These are phyloP conservation scores for Actinostola sp. DNA, from an alignment of 92 coral and sea anemone species.

Conservation along the genomic window DNA sequence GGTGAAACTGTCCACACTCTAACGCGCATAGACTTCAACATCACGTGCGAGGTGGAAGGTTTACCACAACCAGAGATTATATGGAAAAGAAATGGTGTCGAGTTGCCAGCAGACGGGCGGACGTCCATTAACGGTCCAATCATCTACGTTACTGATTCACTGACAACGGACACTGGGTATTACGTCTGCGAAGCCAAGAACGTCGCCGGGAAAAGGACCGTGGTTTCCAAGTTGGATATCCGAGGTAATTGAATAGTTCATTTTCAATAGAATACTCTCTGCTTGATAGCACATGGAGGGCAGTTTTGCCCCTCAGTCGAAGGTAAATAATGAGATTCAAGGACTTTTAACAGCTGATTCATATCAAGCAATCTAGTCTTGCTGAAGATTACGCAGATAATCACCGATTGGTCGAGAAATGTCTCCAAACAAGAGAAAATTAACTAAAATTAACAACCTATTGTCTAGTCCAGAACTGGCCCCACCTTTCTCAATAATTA, in stretches of 20 bases:
- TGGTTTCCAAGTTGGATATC: conserved; percentile 41
- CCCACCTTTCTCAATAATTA: too few relatives aligned
- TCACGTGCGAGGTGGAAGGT: conserved; percentile 75
- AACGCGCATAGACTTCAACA: conserved; percentile 61
- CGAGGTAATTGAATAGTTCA: conserved; percentile 46
- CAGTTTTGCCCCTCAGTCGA: too few relatives aligned
- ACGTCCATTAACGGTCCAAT: conserved; percentile 36
- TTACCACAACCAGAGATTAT: conserved; percentile 73
- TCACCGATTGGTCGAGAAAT: too few relatives aligned
- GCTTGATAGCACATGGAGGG: too few relatives aligned
- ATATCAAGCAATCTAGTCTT: too few relatives aligned
- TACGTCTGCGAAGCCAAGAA: conserved; percentile 76
- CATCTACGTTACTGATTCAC: conserved; percentile 47
- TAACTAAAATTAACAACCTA: too few relatives aligned
- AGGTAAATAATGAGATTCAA: too few relatives aligned
- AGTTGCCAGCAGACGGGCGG: conserved; percentile 38
- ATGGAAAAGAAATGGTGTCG: conserved; percentile 73
- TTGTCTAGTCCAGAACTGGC: too few relatives aligned
- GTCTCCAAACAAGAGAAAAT: too few relatives aligned
- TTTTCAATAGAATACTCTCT: too few relatives aligned
- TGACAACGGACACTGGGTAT: conserved; percentile 58
- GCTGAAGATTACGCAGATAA: too few relatives aligned
- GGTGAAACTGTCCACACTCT: conserved; percentile 73
- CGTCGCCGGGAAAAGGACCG: conserved; percentile 68
- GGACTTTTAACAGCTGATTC: too few relatives aligned